Conservation (phyloP, 2,113 vertebrate genomes). For the Callorhinus ursinus region DNA sequence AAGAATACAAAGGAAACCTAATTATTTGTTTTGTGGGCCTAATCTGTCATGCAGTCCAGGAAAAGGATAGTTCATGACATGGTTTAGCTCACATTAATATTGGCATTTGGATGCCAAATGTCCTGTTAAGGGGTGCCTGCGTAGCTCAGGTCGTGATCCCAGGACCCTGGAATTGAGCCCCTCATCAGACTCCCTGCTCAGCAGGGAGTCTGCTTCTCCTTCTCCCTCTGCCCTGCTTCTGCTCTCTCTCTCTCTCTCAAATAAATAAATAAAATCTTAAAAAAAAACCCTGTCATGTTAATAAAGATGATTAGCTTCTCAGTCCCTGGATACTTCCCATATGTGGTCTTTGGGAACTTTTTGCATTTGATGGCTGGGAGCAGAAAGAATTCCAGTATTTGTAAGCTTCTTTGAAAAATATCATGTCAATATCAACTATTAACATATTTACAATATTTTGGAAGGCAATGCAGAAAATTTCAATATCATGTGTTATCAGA, state of each 20-base stretch:
- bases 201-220: too few relatives aligned
- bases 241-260: too few relatives aligned
- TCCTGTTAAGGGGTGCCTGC: not conserved
- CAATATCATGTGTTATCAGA: not conserved
- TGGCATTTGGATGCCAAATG: not conserved
- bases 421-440: not conserved
- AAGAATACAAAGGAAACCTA: not conserved
- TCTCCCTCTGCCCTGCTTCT: too few relatives aligned
- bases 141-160: too few relatives aligned
- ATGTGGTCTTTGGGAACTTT: not conserved
- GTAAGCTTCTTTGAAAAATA: not conserved
- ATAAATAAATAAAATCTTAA: too few relatives aligned
- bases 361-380: not conserved
- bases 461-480: not conserved
- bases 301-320: not conserved
- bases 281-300: not conserved
- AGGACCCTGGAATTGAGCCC: too few relatives aligned
- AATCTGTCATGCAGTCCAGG: not conserved
- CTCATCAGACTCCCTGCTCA: too few relatives aligned
- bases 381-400: not conserved
- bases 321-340: not conserved
- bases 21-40: not conserved
- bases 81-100: not conserved
- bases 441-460: not conserved
- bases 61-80: not conserved